Conservation (phyloP, 2,113 vertebrate species). For the Crotalus horridus region DNA sequence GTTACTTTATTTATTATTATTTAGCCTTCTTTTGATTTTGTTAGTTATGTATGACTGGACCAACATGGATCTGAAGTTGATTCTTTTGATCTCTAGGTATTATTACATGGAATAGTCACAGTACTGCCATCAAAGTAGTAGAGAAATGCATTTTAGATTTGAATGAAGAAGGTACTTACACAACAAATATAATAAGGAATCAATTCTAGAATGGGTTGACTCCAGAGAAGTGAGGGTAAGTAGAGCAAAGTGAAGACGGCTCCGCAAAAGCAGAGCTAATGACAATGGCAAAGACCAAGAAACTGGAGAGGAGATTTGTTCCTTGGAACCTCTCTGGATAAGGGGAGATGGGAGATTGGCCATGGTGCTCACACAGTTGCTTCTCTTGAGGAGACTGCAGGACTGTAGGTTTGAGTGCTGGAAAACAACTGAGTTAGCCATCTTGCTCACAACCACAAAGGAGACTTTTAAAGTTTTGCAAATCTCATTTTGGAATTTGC, state of each 20-base stretch:
- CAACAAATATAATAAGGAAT: background rate
- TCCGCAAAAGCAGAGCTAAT: background rate
- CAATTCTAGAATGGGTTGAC: background rate
- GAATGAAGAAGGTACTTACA: background rate
- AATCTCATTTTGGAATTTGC: background rate
- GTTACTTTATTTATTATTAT: background rate
- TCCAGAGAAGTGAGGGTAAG: background rate
- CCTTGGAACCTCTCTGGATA: background rate
- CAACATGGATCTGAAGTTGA: background rate
- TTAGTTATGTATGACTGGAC: background rate
- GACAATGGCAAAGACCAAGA: background rate
- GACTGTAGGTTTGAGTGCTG: background rate
- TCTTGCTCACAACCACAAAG: background rate
- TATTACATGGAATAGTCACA: background rate
- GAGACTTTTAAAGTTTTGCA: background rate
- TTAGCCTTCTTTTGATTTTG: background rate
- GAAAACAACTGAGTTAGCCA: background rate
- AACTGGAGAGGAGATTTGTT: background rate
- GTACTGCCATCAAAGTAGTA: background rate
- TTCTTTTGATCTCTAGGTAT: background rate
- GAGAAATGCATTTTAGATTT: background rate
- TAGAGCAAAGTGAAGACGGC: background rate
- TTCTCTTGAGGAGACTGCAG: background rate
- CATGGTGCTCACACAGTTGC: background rate
- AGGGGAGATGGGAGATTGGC: background rate